Base-by-base conservation (phyloP, 2,797 vertebrate species). In the Typhlichthys eigenmanni region DNA sequence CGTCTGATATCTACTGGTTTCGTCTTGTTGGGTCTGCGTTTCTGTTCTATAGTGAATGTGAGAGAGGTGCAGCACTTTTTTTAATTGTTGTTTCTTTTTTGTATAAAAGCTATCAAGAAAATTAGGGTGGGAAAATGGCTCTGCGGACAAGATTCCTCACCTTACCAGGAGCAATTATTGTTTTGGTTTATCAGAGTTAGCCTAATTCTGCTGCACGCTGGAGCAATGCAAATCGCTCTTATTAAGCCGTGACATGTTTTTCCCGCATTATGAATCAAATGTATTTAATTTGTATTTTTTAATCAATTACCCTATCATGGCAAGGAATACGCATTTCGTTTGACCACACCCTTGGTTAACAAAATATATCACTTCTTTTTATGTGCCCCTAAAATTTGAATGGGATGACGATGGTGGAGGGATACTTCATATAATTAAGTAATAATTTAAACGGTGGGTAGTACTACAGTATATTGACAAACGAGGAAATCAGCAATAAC, bases 51-150 rank as follows among this genome's bases (percentile, higher is more conserved):
- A 70, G 56, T 65, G 49, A 56, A 66, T 45, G n/a, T 7, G 17
- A 49, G 5, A 68, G 75, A 71, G 47, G 72, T 68, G 57, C 13
- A 2, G 17, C 55, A 60, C 62, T 66, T 59, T 74, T 64, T 60
- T 54, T 64, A 70, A 48, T 6, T 14, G n/a, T 16, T 50, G 13
- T 9, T n/a, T 2, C 16, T n/a, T 2, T 3, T 50, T 50, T 2
- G 5, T 17, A 9, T 16, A 14, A 19, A 45, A 9, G 29, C 16
- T 48, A 24, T n/a, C 47, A 45, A 14, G 55, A 29, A 59, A 65
- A 65, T 38, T 34, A 6, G 62, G 24, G 34, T 16, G 53, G 53
- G 8, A 69, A 62, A 71, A 6, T 62, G 68, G 56, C 8, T 43
- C 38, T 43, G 7, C 9, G 38, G 38, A 43, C 38, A 43, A 43